Conservation (phyloP, 1,140 invertebrate species). For the Neelides sp. region DNA sequence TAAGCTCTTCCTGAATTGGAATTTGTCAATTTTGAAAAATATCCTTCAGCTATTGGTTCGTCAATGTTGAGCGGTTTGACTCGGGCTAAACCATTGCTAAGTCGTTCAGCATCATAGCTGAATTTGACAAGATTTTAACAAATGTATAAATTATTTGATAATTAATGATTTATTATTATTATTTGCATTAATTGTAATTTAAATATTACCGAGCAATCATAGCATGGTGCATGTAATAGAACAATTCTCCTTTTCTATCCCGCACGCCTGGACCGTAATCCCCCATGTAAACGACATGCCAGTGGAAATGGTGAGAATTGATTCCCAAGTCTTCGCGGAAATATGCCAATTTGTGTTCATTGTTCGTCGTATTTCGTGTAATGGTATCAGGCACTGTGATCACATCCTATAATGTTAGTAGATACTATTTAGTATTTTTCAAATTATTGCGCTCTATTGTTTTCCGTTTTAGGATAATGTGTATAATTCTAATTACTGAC, state of each 20-base stretch:
- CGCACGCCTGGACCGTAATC: constrained; percentile 43
- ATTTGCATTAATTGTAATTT: background rate
- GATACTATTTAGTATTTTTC: too few relatives aligned
- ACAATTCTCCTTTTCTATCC: constrained; percentile 56
- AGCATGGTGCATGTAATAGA: constrained; percentile 61
- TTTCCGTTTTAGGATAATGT: background rate
- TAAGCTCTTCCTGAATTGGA: constrained; percentile 23
- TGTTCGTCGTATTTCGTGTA: constrained; percentile 17
- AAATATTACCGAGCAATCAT: constrained; percentile 38
- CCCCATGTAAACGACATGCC: constrained; percentile 63
- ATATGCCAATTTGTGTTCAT: constrained; percentile 14
- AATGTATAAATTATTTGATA: background rate
- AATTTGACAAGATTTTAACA: constrained; percentile 4
- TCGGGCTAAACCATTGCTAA: constrained; percentile 30
- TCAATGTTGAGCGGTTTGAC: constrained; percentile 17
- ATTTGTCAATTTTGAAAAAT: constrained; percentile 30
- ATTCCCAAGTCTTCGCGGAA: constrained; percentile 25
- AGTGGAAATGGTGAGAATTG: constrained; percentile 64
- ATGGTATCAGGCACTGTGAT: constrained; percentile 11
- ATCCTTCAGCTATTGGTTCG: constrained; percentile 27
- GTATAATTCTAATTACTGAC: too few relatives aligned
- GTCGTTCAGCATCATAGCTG: constrained; percentile 34
- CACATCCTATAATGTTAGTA: too few relatives aligned
- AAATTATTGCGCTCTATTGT: background rate
- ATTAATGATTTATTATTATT: background rate